These are phyloP conservation scores for Rhynchonycteris naso DNA, from an alignment of 2,797 vertebrate genomes.

Conservation along the genomic window DNA sequence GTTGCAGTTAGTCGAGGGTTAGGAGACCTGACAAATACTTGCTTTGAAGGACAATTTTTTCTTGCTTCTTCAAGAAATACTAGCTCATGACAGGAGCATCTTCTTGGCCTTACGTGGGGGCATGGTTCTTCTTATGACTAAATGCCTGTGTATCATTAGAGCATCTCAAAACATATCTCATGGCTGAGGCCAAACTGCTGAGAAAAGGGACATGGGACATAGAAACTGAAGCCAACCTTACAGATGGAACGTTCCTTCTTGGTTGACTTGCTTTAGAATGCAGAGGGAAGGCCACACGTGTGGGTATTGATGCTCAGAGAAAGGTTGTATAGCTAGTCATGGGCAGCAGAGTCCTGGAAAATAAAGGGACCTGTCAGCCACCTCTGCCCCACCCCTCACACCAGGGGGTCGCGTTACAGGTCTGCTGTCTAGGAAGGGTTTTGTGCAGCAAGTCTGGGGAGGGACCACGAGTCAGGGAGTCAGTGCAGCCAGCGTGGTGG, in stretches of 20 bases:
- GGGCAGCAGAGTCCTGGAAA: neutral
- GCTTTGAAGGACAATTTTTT: neutral
- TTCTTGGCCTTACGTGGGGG: constrained; percentile 71
- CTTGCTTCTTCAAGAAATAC: constrained; percentile 69
- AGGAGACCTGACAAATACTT: constrained; percentile 66
- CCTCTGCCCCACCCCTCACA: neutral
- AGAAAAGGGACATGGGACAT: constrained; percentile 52
- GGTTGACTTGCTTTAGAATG: constrained; percentile 49
- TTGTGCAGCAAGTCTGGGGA: neutral
- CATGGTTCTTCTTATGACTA: constrained; percentile 39
- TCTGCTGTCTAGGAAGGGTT: neutral
- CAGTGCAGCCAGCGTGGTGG: neutral
- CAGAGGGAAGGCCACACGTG: neutral
- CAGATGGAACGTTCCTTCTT: constrained; percentile 56
- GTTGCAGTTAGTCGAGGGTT: constrained; percentile 68
- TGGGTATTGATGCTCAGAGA: neutral
- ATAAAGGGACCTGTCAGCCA: neutral
- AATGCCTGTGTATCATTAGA: neutral
- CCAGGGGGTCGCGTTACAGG: neutral
- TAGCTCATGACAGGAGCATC: constrained; percentile 72
- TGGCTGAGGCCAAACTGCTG: neutral
- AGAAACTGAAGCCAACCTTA: constrained; percentile 42
- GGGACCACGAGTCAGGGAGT: neutral
- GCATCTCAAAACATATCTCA: constrained; percentile 53
- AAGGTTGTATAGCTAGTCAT: neutral